A percentile compares a stretch with the other conserved stretches of the same genome.
These are phyloP conservation scores for Chrosomus eos DNA, from an alignment of 2,797 vertebrate genomes.

Conservation along the genomic window DNA sequence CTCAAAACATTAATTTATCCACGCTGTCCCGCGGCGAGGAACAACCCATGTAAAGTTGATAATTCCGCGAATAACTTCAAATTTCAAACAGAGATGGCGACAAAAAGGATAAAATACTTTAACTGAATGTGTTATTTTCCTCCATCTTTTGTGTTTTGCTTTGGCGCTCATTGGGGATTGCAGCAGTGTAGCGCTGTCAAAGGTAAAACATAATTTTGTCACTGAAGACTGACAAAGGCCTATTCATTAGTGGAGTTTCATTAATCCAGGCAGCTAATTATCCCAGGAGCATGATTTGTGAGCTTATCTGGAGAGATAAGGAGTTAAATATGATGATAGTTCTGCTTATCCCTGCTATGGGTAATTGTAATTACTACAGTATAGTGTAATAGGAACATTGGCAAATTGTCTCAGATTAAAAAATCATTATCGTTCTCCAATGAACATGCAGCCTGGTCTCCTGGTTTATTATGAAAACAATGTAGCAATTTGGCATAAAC, in stretches of 20 bases:
- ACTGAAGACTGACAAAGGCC: constrained; percentile 65
- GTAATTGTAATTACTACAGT: constrained; percentile 67
- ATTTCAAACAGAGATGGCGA: no score
- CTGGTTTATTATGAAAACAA: constrained; percentile 71
- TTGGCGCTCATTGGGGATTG: not conserved
- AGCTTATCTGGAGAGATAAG: constrained; percentile 72
- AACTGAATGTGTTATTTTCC: not conserved
- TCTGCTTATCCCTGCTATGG: constrained; percentile 65
- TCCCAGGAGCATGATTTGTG: constrained; percentile 62
- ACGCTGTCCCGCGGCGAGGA: no score
- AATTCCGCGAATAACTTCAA: no score
- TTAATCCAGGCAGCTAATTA: constrained; percentile 76
- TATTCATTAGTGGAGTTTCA: constrained; percentile 74
- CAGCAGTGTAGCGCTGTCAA: constrained; percentile 20
- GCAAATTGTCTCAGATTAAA: constrained; percentile 75
- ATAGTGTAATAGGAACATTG: constrained; percentile 69
- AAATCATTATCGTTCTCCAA: constrained; percentile 79
- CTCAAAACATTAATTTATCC: no score
- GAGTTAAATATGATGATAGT: constrained; percentile 70
- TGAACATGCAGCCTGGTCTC: constrained; percentile 68
- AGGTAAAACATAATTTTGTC: constrained; percentile 64
- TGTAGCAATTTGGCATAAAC: constrained; percentile 68
- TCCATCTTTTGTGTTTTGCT: not conserved
- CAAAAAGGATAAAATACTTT: not conserved
- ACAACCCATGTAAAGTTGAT: no score